A percentile compares a stretch with the other conserved stretches of the same genome.
Conservation (phyloP, 1,140 invertebrate genomes). For the Diorhabda carinulata region DNA sequence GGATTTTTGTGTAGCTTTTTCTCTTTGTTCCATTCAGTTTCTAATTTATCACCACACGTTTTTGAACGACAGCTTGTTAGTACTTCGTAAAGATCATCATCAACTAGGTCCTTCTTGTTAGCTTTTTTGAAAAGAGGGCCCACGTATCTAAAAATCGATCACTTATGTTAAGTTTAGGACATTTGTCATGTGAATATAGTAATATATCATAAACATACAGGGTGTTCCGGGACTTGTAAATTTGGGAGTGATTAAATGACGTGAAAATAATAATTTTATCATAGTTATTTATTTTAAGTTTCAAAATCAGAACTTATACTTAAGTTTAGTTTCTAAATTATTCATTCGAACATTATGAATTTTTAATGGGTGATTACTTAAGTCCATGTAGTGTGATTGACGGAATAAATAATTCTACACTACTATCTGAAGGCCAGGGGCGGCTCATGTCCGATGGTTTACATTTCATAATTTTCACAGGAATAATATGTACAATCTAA, state of each 20-base stretch:
- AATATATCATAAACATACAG: too few relatives aligned
- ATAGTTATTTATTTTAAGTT: background rate
- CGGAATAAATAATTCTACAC: too few relatives aligned
- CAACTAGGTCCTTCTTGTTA: constrained; percentile 31
- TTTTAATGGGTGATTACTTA: too few relatives aligned
- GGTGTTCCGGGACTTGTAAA: background rate
- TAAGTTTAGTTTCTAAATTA: background rate
- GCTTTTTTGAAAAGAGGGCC: constrained; percentile 31
- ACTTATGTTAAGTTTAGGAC: background rate
- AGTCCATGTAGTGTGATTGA: too few relatives aligned
- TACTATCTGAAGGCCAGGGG: too few relatives aligned
- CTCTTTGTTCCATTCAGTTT: constrained; percentile 27
- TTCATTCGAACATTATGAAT: background rate
- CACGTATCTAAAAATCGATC: constrained; percentile 26
- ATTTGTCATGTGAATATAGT: background rate
- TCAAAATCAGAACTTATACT: background rate
- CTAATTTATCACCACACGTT: constrained; percentile 28
- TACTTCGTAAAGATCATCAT: constrained; percentile 38
- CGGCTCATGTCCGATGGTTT: too few relatives aligned
- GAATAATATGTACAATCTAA: too few relatives aligned
- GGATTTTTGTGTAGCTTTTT: constrained; percentile 11
- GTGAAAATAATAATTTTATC: background rate
- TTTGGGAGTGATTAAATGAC: background rate
- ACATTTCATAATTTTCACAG: too few relatives aligned
- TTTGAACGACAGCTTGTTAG: constrained; percentile 28